A percentile compares a stretch with the other conserved stretches of the same genome.
Evolutionary conservation across 2,888 invertebrate genomes (phyloP).

Genomic region (Eilema griseolum): DNA sequence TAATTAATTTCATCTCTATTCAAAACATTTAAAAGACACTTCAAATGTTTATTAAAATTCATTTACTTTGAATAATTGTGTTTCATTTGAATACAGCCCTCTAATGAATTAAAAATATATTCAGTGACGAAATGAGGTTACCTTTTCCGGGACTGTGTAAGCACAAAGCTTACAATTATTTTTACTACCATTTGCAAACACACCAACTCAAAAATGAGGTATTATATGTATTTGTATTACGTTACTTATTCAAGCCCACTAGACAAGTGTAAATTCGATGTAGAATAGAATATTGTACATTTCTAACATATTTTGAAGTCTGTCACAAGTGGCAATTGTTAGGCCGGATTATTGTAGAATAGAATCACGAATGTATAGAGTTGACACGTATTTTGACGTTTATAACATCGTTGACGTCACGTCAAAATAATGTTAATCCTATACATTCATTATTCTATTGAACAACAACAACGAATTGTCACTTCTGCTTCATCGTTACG

Average conservation of each 20-base stretch:
- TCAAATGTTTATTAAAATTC: constrained; percentile 34
- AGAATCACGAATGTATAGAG: too few species aligned
- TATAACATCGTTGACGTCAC: too few species aligned
- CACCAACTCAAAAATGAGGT: neutral
- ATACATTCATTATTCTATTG: too few species aligned
- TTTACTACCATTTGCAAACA: neutral
- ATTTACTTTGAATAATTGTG: constrained; percentile 36
- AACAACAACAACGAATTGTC: too few species aligned
- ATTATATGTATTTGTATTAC: neutral
- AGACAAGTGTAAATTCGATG: too few species aligned
- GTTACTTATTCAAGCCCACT: neutral
- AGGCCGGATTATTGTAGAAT: too few species aligned
- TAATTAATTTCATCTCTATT: constrained; percentile 6
- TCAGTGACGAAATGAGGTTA: constrained; percentile 8
- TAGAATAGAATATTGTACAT: too few species aligned
- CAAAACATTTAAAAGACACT: constrained; percentile 26
- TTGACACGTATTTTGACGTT: too few species aligned
- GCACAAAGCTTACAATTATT: constrained; percentile 14
- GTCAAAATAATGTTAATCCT: too few species aligned
- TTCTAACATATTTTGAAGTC: too few species aligned
- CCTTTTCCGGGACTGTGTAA: neutral
- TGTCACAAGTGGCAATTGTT: too few species aligned
- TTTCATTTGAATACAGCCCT: constrained; percentile 24
- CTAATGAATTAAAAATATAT: constrained; percentile 41
- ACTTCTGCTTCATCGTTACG: too few species aligned